A percentile compares a stretch with the other conserved stretches of the same genome.
These are phyloP conservation scores for Halichondria panicea DNA, from an alignment of 37 sponge, comb jelly and placozoan species.

Conservation along the genomic window DNA sequence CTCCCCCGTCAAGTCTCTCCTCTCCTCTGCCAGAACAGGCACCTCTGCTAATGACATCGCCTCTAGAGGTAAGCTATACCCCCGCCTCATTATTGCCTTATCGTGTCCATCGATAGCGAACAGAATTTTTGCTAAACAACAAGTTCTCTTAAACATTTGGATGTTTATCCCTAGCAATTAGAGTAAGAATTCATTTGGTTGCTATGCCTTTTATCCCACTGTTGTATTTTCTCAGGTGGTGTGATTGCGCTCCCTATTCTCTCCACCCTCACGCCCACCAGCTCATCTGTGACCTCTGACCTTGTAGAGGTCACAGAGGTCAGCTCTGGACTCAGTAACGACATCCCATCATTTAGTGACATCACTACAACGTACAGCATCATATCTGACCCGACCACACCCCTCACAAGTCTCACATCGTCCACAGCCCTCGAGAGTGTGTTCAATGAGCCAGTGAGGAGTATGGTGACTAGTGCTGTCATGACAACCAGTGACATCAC, in stretches of 20 bases:
- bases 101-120: not conserved
- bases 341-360: constrained; percentile 33
- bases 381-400: constrained; percentile 47
- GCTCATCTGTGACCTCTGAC: constrained; percentile 3
- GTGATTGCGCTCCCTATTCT: constrained; percentile 25
- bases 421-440: constrained; percentile 67
- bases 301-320: constrained; percentile 27
- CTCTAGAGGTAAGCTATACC: not conserved
- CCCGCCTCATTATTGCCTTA: not conserved
- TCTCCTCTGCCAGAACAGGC: constrained; percentile 9
- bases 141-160: too few relatives aligned
- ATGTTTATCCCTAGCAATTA: not conserved
- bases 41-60: too few relatives aligned
- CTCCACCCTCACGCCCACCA: constrained; percentile 11
- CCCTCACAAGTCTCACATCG: constrained; percentile 58
- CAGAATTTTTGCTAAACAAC: not conserved
- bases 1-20: constrained; percentile 61
- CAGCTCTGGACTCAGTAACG: constrained; percentile 16
- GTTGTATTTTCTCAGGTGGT: not conserved
- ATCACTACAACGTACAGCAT: constrained; percentile 52
- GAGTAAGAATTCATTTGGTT: constrained; percentile 3
- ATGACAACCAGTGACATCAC: not conserved
- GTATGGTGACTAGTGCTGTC: constrained; percentile 33
- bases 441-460: constrained; percentile 71
- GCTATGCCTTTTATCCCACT: not conserved